Evolutionary conservation across 1,140 invertebrate genomes (phyloP).

Genomic region (Lasioglossum albipes): DNA sequence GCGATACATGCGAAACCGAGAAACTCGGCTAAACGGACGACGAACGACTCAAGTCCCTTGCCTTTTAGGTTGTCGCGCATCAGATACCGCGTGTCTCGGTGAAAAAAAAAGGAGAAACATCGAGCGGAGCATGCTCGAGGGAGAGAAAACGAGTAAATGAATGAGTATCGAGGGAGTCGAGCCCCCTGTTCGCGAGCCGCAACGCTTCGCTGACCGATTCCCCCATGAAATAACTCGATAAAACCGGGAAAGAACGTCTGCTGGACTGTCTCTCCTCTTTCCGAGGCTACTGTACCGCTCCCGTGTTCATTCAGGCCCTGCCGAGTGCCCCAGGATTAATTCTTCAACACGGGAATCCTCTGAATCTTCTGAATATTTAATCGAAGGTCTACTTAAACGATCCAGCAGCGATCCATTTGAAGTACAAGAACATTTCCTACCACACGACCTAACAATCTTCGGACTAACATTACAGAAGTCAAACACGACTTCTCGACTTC

Average conservation of each 20-base stretch:
- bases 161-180: constrained; percentile 2
- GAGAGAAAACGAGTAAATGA: constrained; percentile 19
- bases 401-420: too few relatives aligned
- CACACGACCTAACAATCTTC: too few relatives aligned
- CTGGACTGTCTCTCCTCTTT: neutral
- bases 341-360: too few relatives aligned
- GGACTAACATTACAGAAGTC: too few relatives aligned
- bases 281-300: neutral
- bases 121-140: neutral
- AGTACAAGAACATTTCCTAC: too few relatives aligned
- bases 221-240: neutral
- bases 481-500: too few relatives aligned
- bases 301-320: neutral
- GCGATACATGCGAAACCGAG: constrained; percentile 1
- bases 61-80: constrained; percentile 8
- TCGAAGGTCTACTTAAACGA: too few relatives aligned
- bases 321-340: neutral
- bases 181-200: neutral
- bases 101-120: neutral
- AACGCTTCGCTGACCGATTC: constrained; percentile 24
- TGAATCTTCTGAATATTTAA: too few relatives aligned
- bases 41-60: neutral
- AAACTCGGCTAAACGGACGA: neutral
- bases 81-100: neutral
- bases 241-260: neutral